Evolutionary conservation across 2,113 vertebrate species (phyloP).

Genomic region (Brachionichthys hirsutus): DNA sequence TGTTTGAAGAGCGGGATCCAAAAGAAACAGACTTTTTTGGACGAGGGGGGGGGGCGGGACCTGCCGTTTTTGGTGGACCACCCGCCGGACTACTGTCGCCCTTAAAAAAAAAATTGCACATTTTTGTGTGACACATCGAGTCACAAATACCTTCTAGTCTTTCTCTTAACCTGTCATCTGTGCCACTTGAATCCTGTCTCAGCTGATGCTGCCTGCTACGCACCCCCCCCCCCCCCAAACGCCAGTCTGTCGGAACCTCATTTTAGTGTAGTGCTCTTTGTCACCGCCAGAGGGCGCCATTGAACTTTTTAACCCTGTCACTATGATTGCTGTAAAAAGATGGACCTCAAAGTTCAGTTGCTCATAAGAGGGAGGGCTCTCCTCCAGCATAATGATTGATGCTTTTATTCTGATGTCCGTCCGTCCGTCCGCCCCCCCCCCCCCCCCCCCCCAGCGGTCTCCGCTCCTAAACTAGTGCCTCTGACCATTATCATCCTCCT

Average conservation of each 20-base stretch:
- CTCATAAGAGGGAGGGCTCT: conserved; percentile 1
- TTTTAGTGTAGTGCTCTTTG: conserved; percentile 32
- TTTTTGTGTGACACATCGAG: conserved; percentile 52
- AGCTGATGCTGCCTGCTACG: conserved; percentile 52
- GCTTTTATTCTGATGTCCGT: conserved; percentile 24
- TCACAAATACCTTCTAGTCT: conserved; percentile 34
- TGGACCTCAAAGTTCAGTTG: conserved; percentile 47
- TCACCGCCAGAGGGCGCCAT: conserved; percentile 38
- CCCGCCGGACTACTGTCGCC: conserved; percentile 17
- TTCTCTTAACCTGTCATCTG: conserved; percentile 45
- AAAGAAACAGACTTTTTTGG: conserved; percentile 26
- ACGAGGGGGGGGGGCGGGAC: background rate
- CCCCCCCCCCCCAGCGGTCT: too few relatives aligned
- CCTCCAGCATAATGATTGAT: conserved; percentile 18
- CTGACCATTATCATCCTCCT: conserved; percentile 44
- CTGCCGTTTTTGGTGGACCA: conserved; percentile 10
- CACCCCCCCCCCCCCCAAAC: background rate
- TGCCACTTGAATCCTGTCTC: conserved; percentile 47
- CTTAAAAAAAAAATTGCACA: conserved; percentile 55
- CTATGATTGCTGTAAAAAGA: conserved; percentile 23
- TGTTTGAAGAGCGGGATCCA: conserved; percentile 10
- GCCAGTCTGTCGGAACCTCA: conserved; percentile 26
- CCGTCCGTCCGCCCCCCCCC: too few relatives aligned
- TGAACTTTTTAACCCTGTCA: conserved; percentile 35
- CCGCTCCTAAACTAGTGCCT: conserved; percentile 66